These are phyloP conservation scores for Planococcus citri DNA, from an alignment of 1,140 invertebrate genomes.

Conservation along the genomic window DNA sequence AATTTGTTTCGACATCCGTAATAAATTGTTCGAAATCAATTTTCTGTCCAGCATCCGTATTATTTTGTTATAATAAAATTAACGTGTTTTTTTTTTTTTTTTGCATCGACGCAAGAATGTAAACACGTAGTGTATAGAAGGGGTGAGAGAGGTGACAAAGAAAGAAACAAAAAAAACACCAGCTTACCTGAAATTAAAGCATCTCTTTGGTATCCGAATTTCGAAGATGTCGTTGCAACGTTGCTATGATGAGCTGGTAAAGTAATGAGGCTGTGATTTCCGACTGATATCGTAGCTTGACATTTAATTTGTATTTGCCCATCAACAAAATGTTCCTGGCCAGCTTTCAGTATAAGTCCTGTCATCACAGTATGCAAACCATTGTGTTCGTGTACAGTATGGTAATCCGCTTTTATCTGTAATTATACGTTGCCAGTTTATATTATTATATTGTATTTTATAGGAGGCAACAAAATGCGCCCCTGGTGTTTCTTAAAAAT, in stretches of 20 bases:
- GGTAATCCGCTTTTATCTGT: neutral
- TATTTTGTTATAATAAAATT: neutral
- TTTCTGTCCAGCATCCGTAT: neutral
- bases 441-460: too few relatives aligned
- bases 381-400: neutral
- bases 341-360: neutral
- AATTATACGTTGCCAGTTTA: neutral
- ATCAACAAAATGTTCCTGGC: constrained; percentile 3
- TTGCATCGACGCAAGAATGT: too few relatives aligned
- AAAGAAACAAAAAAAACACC: too few relatives aligned
- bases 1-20: neutral
- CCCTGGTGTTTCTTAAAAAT: too few relatives aligned
- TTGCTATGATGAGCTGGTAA: constrained; percentile 9
- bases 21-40: neutral
- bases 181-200: constrained; percentile 13
- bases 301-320: constrained; percentile 9
- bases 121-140: too few relatives aligned
- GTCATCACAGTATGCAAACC: constrained; percentile 3
- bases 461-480: too few relatives aligned
- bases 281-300: neutral
- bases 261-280: constrained; percentile 12
- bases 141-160: too few relatives aligned
- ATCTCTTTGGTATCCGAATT: constrained; percentile 15
- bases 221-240: neutral
- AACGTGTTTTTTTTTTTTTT: neutral